Evolutionary conservation across 2,797 vertebrate genomes (phyloP).

Genomic region (Pseudochromis fuscus): DNA sequence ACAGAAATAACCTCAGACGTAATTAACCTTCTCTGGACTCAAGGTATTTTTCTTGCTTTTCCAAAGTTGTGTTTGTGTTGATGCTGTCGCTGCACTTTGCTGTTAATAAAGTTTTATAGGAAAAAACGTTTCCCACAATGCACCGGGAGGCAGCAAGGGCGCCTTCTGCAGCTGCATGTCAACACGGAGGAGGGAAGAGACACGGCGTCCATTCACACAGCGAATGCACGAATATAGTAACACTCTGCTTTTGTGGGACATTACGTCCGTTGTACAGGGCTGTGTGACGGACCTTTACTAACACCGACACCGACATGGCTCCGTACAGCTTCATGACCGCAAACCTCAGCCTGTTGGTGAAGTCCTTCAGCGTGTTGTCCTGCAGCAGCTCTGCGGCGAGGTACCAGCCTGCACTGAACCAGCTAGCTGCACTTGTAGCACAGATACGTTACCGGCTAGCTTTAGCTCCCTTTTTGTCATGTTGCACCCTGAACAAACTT

Average conservation of each 20-base stretch:
- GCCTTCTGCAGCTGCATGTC: too few relatives aligned
- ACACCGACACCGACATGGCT: slow-evolving; percentile 68
- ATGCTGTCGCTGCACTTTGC: too few relatives aligned
- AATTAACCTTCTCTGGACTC: too few relatives aligned
- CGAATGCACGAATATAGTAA: background rate
- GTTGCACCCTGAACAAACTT: background rate
- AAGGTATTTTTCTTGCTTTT: too few relatives aligned
- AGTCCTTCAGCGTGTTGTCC: slow-evolving; percentile 73
- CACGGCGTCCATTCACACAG: too few relatives aligned
- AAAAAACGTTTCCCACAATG: too few relatives aligned
- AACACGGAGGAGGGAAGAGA: too few relatives aligned
- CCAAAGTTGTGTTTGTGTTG: too few relatives aligned
- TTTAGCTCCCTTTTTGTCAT: background rate
- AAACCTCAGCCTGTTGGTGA: slow-evolving; percentile 69
- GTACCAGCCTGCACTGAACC: slow-evolving; percentile 53
- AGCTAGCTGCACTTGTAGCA: background rate
- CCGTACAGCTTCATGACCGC: slow-evolving; percentile 74
- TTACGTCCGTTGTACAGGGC: background rate
- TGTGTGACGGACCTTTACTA: accelerated
- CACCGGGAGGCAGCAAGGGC: too few relatives aligned
- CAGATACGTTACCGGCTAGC: background rate
- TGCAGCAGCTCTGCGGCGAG: slow-evolving; percentile 68
- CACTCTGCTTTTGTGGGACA: background rate
- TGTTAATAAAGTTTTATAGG: too few relatives aligned
- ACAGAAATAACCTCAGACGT: too few relatives aligned